These are phyloP conservation scores for Drosophila pruinosa DNA, from an alignment of 1,140 invertebrate species.

Conservation along the genomic window DNA sequence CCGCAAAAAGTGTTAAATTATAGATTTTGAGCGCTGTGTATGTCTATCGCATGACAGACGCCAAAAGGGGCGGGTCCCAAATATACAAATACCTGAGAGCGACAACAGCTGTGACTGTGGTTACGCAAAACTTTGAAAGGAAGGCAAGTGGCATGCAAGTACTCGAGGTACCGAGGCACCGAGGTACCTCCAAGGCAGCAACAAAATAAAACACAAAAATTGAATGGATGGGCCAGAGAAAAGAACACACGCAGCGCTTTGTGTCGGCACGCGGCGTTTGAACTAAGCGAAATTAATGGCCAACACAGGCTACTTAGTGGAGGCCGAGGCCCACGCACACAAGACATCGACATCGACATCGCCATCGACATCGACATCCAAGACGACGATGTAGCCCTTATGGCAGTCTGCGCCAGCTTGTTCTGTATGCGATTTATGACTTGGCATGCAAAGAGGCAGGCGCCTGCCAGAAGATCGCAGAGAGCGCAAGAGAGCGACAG, in stretches of 20 bases:
- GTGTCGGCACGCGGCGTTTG: constrained; percentile 67
- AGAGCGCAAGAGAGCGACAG: neutral
- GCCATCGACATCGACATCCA: constrained; percentile 20
- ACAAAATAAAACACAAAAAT: too few species aligned
- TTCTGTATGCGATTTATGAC: constrained; percentile 73
- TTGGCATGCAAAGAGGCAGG: constrained; percentile 67
- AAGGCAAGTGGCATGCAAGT: too few species aligned
- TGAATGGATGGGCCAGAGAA: too few species aligned
- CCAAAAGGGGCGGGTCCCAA: neutral
- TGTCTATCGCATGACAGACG: constrained; percentile 30
- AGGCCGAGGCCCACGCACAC: constrained; percentile 53
- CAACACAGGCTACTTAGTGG: constrained; percentile 80
- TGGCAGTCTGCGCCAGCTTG: constrained; percentile 48
- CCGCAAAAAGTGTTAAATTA: constrained; percentile 78
- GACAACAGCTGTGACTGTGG: constrained; percentile 42
- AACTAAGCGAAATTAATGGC: constrained; percentile 79
- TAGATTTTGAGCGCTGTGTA: constrained; percentile 52
- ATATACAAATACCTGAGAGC: constrained; percentile 33
- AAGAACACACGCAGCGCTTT: constrained; percentile 68
- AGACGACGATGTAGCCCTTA: constrained; percentile 47
- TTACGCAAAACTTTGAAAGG: constrained; percentile 14
- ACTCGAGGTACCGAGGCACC: neutral
- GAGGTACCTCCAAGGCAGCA: too few species aligned
- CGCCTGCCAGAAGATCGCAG: too few species aligned
- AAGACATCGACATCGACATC: constrained; percentile 7